These are phyloP conservation scores for Papilio helenus DNA, from an alignment of 1,140 invertebrate genomes.

Conservation along the genomic window DNA sequence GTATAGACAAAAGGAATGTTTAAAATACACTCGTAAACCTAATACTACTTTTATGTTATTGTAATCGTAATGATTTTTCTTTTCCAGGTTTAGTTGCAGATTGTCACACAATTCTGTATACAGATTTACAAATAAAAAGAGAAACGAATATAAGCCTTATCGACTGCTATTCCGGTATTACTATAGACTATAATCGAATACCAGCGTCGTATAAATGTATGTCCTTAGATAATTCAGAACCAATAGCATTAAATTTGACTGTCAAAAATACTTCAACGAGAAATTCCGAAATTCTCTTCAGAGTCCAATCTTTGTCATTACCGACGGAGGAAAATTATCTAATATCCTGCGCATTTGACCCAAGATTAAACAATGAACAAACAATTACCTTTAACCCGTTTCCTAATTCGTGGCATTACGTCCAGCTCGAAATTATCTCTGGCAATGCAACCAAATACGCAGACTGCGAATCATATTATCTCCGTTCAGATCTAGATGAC, in stretches of 20 bases:
- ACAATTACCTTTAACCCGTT: conserved; percentile 83
- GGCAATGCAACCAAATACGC: conserved; percentile 57
- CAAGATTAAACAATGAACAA: conserved; percentile 52
- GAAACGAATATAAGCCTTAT: conserved; percentile 54
- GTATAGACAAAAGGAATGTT: too few species aligned
- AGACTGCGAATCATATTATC: conserved; percentile 67
- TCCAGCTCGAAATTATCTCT: conserved; percentile 67
- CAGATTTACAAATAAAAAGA: conserved; percentile 82
- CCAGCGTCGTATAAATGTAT: conserved; percentile 66
- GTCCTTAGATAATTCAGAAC: conserved; percentile 56
- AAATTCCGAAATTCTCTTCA: conserved; percentile 59
- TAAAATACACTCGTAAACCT: too few species aligned
- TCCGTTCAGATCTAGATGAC: conserved; percentile 58
- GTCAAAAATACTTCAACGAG: conserved; percentile 51
- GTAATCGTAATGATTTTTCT: neutral
- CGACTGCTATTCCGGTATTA: conserved; percentile 65
- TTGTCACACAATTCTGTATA: conserved; percentile 83
- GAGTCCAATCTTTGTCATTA: conserved; percentile 71
- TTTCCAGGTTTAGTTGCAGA: conserved; percentile 77
- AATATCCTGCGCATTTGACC: conserved; percentile 66
- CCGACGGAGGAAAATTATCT: conserved; percentile 71
- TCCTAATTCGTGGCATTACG: conserved; percentile 84
- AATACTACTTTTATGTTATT: neutral
- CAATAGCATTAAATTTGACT: conserved; percentile 67
- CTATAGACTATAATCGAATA: conserved; percentile 59